Evolutionary conservation across 2,888 invertebrate genomes (phyloP).

Genomic region (Malacosoma neustria): DNA sequence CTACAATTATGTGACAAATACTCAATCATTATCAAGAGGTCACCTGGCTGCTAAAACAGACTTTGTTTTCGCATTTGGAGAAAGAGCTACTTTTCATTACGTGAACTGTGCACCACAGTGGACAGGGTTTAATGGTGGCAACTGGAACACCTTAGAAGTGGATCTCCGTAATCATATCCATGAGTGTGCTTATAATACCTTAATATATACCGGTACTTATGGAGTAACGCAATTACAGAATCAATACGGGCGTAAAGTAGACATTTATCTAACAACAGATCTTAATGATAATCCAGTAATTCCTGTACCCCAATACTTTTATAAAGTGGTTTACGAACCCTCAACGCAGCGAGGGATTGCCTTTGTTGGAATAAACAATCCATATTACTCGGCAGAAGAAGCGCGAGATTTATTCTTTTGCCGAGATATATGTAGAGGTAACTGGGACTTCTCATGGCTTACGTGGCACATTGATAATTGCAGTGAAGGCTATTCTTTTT

Average conservation of each 20-base stretch:
- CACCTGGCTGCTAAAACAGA: conserved; percentile 80
- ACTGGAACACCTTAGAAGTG: conserved; percentile 73
- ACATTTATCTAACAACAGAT: conserved; percentile 50
- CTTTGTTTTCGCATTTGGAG: conserved; percentile 75
- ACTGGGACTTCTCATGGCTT: conserved; percentile 71
- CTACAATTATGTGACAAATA: conserved; percentile 49
- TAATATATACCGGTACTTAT: conserved; percentile 77
- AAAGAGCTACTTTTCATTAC: conserved; percentile 78
- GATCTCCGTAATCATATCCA: conserved; percentile 54
- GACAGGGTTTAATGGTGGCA: conserved; percentile 76
- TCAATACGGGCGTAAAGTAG: conserved; percentile 34
- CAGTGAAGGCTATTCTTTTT: conserved; percentile 73
- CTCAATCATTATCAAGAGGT: conserved; percentile 70
- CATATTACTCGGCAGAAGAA: conserved; percentile 48
- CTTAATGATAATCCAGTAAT: conserved; percentile 52
- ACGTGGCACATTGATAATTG: conserved; percentile 66
- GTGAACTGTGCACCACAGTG: conserved; percentile 81
- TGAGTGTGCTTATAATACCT: conserved; percentile 33
- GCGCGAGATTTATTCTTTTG: conserved; percentile 57
- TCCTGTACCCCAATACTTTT: conserved; percentile 59
- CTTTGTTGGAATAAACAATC: conserved; percentile 78
- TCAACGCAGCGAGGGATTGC: conserved; percentile 60
- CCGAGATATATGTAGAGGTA: conserved; percentile 57
- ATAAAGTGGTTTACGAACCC: conserved; percentile 74
- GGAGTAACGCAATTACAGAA: conserved; percentile 71